A percentile compares a stretch with the other conserved stretches of the same genome.
Conservation (phyloP, 2,888 invertebrate species). For the Hipparchia semele region DNA sequence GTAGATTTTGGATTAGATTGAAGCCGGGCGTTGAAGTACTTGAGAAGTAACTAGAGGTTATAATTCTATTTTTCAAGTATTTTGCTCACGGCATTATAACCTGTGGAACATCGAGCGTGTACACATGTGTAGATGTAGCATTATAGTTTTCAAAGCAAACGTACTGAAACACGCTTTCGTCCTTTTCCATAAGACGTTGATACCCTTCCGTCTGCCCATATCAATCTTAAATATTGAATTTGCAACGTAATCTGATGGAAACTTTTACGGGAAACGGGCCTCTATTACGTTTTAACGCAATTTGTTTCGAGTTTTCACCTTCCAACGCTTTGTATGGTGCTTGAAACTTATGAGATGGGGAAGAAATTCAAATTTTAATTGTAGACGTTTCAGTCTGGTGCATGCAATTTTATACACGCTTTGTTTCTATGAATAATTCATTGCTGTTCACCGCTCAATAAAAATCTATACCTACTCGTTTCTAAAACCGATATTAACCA, state of each 20-base stretch:
- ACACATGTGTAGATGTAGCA: background rate
- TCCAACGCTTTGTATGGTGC: conserved; percentile 48
- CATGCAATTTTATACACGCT: conserved; percentile 33
- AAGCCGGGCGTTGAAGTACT: too few relatives aligned
- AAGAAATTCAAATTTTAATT: conserved; percentile 67
- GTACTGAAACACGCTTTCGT: conserved; percentile 29
- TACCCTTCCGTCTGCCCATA: conserved; percentile 77
- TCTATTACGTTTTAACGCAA: conserved; percentile 81
- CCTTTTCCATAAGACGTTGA: conserved; percentile 54
- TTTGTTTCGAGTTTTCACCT: conserved; percentile 80
- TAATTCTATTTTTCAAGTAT: too few relatives aligned
- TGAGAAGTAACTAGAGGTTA: too few relatives aligned
- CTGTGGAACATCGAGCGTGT: background rate
- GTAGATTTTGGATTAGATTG: too few relatives aligned
- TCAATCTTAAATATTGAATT: conserved; percentile 84
- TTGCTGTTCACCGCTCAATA: conserved; percentile 23
- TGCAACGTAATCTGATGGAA: conserved; percentile 78
- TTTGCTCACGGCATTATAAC: background rate
- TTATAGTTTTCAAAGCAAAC: conserved; percentile 23
- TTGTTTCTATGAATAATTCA: conserved; percentile 33
- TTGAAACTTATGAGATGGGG: conserved; percentile 62
- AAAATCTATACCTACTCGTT: background rate
- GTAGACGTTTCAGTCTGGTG: conserved; percentile 53
- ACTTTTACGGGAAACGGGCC: conserved; percentile 80
- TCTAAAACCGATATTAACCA: background rate